Conservation (phyloP, 2,113 vertebrate species). For the Onychostruthus taczanowskii region DNA sequence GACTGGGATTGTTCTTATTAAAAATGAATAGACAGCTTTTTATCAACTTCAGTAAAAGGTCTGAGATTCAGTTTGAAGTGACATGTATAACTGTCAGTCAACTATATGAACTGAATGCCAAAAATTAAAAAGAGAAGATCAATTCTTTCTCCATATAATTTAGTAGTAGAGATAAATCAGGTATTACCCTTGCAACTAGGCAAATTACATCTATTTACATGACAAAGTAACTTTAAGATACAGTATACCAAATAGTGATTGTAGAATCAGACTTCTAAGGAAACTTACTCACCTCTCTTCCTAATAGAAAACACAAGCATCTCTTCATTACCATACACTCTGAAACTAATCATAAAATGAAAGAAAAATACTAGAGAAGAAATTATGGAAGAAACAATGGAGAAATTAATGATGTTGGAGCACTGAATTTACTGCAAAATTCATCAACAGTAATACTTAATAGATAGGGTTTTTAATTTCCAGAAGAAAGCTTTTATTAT, state of each 20-base stretch:
- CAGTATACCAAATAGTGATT: not conserved
- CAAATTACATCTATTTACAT: not conserved
- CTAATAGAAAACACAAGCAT: not conserved
- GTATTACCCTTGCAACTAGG: not conserved
- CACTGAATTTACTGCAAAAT: not conserved
- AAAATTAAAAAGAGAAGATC: not conserved
- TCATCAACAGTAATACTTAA: not conserved
- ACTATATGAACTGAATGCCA: not conserved
- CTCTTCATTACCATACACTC: not conserved
- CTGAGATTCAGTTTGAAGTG: constrained; percentile 1
- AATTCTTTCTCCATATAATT: not conserved
- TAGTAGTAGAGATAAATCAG: not conserved
- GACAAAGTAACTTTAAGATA: not conserved
- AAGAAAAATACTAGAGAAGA: not conserved
- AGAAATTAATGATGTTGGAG: not conserved
- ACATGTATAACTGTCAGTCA: not conserved
- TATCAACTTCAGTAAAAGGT: not conserved
- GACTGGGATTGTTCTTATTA: not conserved
- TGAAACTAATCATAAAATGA: not conserved
- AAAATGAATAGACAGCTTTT: not conserved
- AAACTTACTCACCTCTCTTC: not conserved
- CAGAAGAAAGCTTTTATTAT: not conserved
- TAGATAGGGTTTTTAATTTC: rapidly evolving
- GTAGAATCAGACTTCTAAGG: not conserved
- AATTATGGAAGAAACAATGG: not conserved